These are phyloP conservation scores for Selenia dentaria DNA, from an alignment of 2,888 invertebrate species.

Conservation along the genomic window DNA sequence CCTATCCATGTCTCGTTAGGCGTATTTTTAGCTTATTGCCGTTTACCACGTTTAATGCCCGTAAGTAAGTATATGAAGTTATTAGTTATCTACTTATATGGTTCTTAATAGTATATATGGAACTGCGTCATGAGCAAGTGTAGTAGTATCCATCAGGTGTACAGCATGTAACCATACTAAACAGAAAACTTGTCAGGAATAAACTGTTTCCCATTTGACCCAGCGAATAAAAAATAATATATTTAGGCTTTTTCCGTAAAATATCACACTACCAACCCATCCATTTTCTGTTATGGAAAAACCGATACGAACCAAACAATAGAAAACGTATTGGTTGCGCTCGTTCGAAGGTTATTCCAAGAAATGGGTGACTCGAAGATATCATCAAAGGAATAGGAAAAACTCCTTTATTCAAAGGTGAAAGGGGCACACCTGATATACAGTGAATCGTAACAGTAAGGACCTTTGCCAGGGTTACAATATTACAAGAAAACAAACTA, in stretches of 20 bases:
- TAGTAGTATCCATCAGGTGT: too few species aligned
- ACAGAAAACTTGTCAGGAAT: conserved; percentile 7
- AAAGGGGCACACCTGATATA: conserved; percentile 15
- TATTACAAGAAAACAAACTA: too few species aligned
- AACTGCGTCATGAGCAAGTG: too few species aligned
- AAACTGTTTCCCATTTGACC: conserved; percentile 24
- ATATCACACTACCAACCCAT: conserved; percentile 31
- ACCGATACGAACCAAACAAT: conserved; percentile 35
- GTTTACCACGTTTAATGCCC: too few species aligned
- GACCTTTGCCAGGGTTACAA: neutral
- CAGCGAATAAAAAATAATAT: conserved; percentile 22
- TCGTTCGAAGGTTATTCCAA: conserved; percentile 28
- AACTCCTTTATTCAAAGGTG: conserved; percentile 25
- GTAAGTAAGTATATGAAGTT: too few species aligned
- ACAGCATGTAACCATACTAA: too few species aligned
- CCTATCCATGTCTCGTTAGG: too few species aligned
- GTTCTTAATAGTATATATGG: too few species aligned
- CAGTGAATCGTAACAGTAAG: conserved; percentile 5
- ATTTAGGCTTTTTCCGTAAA: conserved; percentile 30
- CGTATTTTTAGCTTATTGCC: too few species aligned
- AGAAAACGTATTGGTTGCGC: conserved; percentile 23
- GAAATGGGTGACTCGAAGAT: conserved; percentile 29
- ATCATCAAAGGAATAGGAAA: conserved; percentile 35
- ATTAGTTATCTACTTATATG: too few species aligned
- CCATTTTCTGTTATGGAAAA: conserved; percentile 38